These are phyloP conservation scores for Drosophila anomalata DNA, from an alignment of 2,888 invertebrate genomes.

Conservation along the genomic window DNA sequence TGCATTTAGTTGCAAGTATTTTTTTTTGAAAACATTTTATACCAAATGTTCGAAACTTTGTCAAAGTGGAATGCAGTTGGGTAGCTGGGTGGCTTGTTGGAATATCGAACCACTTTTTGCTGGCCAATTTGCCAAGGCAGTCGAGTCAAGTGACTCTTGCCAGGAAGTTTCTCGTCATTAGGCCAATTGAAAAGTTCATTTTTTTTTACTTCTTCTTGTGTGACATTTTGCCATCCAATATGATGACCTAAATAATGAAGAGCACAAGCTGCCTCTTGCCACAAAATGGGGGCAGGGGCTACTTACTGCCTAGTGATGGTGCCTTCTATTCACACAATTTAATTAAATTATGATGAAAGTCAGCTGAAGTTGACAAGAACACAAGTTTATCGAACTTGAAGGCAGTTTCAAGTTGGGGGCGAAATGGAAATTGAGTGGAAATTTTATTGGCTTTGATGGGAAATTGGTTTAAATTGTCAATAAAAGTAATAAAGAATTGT, in stretches of 20 bases:
- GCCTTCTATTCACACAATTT: constrained; percentile 59
- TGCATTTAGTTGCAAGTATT: constrained; percentile 54
- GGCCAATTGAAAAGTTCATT: constrained; percentile 66
- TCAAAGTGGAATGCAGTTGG: constrained; percentile 21
- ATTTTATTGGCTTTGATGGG: background rate
- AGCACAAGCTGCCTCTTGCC: constrained; percentile 23
- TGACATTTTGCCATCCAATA: constrained; percentile 33
- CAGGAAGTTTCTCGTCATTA: constrained; percentile 54
- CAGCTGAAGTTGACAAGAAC: constrained; percentile 26
- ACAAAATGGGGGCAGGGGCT: constrained; percentile 4
- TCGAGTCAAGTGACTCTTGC: constrained; percentile 35
- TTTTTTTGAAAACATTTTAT: constrained; percentile 70
- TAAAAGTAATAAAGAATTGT: background rate
- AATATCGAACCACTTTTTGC: constrained; percentile 27
- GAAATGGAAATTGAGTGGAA: background rate
- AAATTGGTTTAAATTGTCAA: background rate
- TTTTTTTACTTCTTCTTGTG: constrained; percentile 38
- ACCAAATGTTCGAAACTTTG: constrained; percentile 48
- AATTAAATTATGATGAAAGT: constrained; percentile 69
- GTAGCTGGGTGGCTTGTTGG: constrained; percentile 9
- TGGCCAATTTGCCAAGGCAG: constrained; percentile 45
- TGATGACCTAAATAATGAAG: constrained; percentile 44
- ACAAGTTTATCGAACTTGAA: constrained; percentile 8
- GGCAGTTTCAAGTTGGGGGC: constrained; percentile 12
- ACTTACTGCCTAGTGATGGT: background rate